Evolutionary conservation across 2,113 vertebrate genomes (phyloP), one percentile per base, ranked within the genome.

Genomic region (Sebastes fasciatus): DNA sequence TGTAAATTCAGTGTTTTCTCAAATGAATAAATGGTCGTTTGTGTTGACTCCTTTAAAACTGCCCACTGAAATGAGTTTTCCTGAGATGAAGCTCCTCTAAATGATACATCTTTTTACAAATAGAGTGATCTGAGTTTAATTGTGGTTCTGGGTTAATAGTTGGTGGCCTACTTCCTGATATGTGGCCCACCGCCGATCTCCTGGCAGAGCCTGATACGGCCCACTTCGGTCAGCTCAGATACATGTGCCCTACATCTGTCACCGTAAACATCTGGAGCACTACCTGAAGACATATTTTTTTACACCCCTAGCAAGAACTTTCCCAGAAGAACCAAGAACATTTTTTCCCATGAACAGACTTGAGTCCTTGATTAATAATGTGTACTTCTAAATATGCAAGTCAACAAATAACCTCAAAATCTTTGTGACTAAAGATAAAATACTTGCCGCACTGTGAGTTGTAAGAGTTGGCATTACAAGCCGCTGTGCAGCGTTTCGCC

Each of bases 201-300:
- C 54, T 55, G 34, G 63, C 69, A 48, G 81, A 2, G 76, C 21
- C 45, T 14, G 6, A 65, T 66, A 8, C 46, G 86, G 23, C 82
- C 88, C 76, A 91, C 45, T 91, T 90, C 16, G 11, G 79, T 73
- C 67, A 10, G 40, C 58, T 82, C 19, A n/a, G 55, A 82, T 34
- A 21, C 49, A 70, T 10, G 61, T 64, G 86, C 12, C 70, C 90
- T 78, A 91, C 79, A 90, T 94, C 82, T 82, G 83, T 85, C 74
- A 46, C 2, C n/a, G 68, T 43, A 58, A 75, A 81, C 77, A 76
- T 64, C 80, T 86, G 75, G 57, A 71, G 57, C 75, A 26, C 43
- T 5, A 63, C 21, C 79, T 81, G 46, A 40, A 34, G 3, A 34
- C 34, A 34, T 34, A 34, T 34, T 34, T 34, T 34, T 34, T 34